A percentile compares a stretch with the other conserved stretches of the same genome.
These are phyloP conservation scores for Chloroceryle amazona DNA, from an alignment of 2,797 vertebrate genomes.

Conservation along the genomic window DNA sequence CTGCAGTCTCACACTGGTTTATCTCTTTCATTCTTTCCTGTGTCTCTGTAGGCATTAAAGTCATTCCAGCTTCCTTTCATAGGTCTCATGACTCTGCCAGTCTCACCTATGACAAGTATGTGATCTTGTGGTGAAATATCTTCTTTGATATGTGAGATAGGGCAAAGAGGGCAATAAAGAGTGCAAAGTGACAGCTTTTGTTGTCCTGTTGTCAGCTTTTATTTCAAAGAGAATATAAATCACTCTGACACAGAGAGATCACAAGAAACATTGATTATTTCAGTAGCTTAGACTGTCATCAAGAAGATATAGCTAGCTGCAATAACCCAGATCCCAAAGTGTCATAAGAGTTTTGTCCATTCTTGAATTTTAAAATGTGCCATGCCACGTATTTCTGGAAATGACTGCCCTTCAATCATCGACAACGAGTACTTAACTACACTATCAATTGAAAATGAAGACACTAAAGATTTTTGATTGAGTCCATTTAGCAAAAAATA, in stretches of 20 bases:
- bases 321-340: background rate
- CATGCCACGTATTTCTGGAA: background rate
- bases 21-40: background rate
- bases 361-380: background rate
- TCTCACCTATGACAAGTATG: background rate
- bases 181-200: conserved; percentile 4
- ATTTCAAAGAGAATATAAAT: conserved; percentile 53
- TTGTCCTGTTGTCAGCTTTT: background rate
- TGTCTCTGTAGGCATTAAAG: background rate
- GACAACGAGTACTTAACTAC: background rate
- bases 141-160: conserved; percentile 25
- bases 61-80: background rate
- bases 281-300: background rate
- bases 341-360: background rate
- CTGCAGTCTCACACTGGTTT: background rate
- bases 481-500: background rate
- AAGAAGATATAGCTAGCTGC: background rate
- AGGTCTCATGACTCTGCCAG: background rate
- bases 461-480: background rate
- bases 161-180: conserved; percentile 37
- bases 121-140: conserved; percentile 24
- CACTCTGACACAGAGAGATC: background rate
- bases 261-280: conserved; percentile 50
- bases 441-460: background rate
- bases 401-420: background rate